Evolutionary conservation across 2,797 vertebrate genomes (phyloP).

Genomic region (Natrix natrix): DNA sequence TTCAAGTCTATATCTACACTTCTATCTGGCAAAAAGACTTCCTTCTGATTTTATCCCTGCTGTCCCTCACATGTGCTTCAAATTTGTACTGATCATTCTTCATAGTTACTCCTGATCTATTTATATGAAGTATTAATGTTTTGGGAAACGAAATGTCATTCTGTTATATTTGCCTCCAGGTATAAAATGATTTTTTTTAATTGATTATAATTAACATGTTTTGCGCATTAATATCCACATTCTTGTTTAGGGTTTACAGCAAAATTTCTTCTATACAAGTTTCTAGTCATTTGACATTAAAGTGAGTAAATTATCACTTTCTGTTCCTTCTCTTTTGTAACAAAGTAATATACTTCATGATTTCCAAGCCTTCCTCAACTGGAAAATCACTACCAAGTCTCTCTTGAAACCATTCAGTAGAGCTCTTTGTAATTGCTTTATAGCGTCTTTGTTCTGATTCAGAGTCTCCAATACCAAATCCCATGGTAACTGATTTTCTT

Average conservation of each 20-base stretch:
- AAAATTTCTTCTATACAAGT: not conserved
- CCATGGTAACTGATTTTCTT: slow-evolving; percentile 36
- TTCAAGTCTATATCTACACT: not conserved
- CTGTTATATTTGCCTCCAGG: not conserved
- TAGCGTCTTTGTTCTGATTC: slow-evolving; percentile 35
- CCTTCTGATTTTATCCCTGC: not conserved
- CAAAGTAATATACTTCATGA: slow-evolving; percentile 4
- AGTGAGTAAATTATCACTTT: not conserved
- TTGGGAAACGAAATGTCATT: not conserved
- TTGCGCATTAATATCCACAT: not conserved
- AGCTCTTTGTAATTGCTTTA: slow-evolving; percentile 32
- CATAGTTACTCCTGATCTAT: not conserved
- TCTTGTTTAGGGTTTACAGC: not conserved
- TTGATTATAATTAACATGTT: not conserved
- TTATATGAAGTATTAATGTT: not conserved
- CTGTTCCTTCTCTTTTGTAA: not conserved
- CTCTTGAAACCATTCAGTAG: slow-evolving; percentile 23
- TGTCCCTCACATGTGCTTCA: not conserved
- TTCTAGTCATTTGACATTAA: not conserved
- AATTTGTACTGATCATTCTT: not conserved
- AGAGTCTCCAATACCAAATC: slow-evolving; percentile 17
- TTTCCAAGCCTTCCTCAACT: slow-evolving; percentile 29
- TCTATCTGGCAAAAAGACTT: not conserved
- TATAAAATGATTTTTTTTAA: not conserved
- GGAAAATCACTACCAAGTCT: slow-evolving; percentile 13